A percentile compares a stretch with the other conserved stretches of the same genome.
phyloP scores from a whole-genome alignment of 2,113 vertebrate genomes.

The western clawed frog (Xenopus tropicalis) region UCB_Xtro_10.0 CM004452.2:27119001-27119500 shows the following conservation, averaged over 20 bases:
- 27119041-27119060: slow-evolving; percentile 94
- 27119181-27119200: slow-evolving; percentile 69
- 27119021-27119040: slow-evolving; percentile 92
- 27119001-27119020: slow-evolving; percentile 86
- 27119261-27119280: slow-evolving; percentile 94
- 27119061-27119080: slow-evolving; percentile 92
- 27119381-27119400: background rate
- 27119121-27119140: slow-evolving; percentile 73
- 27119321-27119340: background rate
- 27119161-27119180: slow-evolving; percentile 58
- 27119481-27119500: too few relatives aligned
- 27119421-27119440: too few relatives aligned
- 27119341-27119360: background rate
- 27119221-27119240: slow-evolving; percentile 83
- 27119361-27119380: background rate
- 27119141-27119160: slow-evolving; percentile 66
- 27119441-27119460: too few relatives aligned
- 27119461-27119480: too few relatives aligned
- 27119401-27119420: background rate
- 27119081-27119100: slow-evolving; percentile 91
- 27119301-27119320: slow-evolving; percentile 69
- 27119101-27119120: slow-evolving; percentile 91
- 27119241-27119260: slow-evolving; percentile 89
- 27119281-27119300: slow-evolving; percentile 88
- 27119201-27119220: slow-evolving; percentile 95